These are phyloP conservation scores for Heliconius erato DNA, from an alignment of 2,888 invertebrate species.

Conservation along the genomic window DNA sequence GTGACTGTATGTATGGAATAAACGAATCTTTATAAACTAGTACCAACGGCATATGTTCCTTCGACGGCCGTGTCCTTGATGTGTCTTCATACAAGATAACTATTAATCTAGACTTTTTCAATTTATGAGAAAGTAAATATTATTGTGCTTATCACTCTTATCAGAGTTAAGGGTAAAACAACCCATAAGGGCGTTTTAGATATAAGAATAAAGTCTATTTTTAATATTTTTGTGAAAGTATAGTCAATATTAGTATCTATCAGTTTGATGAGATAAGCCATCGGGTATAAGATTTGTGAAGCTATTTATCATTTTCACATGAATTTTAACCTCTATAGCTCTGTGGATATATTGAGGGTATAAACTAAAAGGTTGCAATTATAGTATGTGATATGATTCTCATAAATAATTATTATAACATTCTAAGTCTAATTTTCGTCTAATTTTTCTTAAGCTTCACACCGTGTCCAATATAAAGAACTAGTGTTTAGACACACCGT, in stretches of 20 bases:
- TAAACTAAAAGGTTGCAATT: neutral
- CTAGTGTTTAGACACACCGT: no score
- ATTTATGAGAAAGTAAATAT: slow-evolving; percentile 51
- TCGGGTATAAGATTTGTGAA: neutral
- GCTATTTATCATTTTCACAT: neutral
- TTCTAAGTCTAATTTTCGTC: no score
- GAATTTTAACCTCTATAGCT: neutral
- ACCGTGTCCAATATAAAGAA: no score
- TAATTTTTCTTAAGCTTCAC: no score
- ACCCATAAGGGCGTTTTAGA: no score
- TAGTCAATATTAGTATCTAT: neutral
- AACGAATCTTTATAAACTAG: no score
- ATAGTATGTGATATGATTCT: no score
- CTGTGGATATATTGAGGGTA: neutral
- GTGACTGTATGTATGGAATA: no score
- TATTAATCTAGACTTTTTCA: neutral
- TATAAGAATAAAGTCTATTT: neutral
- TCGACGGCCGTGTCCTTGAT: no score
- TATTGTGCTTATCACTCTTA: slow-evolving; percentile 50
- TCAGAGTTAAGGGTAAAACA: slow-evolving; percentile 29
- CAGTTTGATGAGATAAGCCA: slow-evolving; percentile 20
- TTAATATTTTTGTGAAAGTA: neutral
- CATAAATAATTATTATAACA: no score
- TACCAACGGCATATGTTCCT: no score
- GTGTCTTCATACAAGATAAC: neutral